phyloP scores from a whole-genome alignment of 2,113 vertebrate genomes.

The Hippolais icterina region DNA sequence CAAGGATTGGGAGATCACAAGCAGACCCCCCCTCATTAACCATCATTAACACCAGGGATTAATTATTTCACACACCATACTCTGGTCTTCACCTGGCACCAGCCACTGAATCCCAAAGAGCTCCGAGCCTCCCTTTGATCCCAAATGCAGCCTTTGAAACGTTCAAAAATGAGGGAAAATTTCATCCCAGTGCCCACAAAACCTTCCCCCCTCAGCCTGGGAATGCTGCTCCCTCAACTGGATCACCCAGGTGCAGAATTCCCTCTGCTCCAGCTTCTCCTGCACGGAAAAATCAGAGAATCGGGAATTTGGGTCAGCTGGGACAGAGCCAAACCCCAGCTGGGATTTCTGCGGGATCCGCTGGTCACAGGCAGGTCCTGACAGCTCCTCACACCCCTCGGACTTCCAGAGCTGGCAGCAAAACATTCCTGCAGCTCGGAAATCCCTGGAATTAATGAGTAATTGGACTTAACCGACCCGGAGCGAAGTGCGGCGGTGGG shows the following conservation, averaged over 20 bases:
- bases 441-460: background rate
- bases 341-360: background rate
- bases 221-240: fast-evolving
- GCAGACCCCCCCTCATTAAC: background rate
- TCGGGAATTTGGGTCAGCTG: background rate
- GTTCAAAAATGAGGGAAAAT: background rate
- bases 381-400: background rate
- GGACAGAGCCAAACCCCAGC: background rate
- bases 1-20: background rate
- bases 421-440: background rate
- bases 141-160: fast-evolving
- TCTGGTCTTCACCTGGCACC: background rate
- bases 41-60: background rate
- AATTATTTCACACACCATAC: background rate
- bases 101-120: background rate
- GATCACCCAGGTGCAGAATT: background rate
- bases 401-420: background rate
- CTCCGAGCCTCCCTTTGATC: background rate
- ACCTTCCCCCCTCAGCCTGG: background rate
- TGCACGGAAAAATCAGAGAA: background rate
- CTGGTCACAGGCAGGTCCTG: background rate
- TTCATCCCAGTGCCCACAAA: background rate
- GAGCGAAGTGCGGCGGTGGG: background rate
- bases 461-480: background rate
- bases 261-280: background rate